Conservation (phyloP, 2,113 vertebrate species). For the Condylura cristata region DNA sequence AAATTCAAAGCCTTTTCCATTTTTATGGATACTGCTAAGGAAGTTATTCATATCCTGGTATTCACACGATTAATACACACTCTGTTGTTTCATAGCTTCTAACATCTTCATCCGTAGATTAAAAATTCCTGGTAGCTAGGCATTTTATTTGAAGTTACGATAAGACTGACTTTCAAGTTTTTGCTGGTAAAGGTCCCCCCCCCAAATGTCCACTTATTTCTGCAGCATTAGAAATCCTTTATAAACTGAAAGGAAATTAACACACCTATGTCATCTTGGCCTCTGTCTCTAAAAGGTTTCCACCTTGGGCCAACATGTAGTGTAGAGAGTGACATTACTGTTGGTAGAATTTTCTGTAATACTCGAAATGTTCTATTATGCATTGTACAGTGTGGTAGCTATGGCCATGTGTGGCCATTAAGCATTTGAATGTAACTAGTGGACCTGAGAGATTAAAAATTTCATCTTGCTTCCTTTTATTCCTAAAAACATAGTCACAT, state of each 20-base stretch:
- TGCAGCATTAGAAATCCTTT: not conserved
- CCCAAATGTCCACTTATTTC: not conserved
- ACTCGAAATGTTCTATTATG: not conserved
- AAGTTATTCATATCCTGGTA: not conserved
- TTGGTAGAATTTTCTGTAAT: not conserved
- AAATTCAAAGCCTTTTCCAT: not conserved
- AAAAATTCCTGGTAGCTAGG: constrained; percentile 40
- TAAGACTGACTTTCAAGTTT: constrained; percentile 54
- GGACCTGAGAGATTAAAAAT: not conserved
- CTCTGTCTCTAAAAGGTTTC: not conserved
- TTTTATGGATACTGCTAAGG: constrained; percentile 7
- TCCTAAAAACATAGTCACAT: not conserved
- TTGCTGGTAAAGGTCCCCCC: constrained; percentile 6
- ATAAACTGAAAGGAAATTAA: not conserved
- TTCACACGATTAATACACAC: not conserved
- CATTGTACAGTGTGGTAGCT: too few species aligned
- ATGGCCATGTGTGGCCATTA: not conserved
- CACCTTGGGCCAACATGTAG: not conserved
- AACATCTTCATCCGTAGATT: not conserved
- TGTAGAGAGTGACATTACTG: not conserved
- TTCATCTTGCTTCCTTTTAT: not conserved
- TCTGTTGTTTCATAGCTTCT: constrained; percentile 9
- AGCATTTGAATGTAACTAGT: not conserved
- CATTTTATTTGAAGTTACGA: constrained; percentile 42
- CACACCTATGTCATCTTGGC: not conserved